phyloP scores from a whole-genome alignment of 2,888 invertebrate species.

The Helicoverpa assulta region DNA sequence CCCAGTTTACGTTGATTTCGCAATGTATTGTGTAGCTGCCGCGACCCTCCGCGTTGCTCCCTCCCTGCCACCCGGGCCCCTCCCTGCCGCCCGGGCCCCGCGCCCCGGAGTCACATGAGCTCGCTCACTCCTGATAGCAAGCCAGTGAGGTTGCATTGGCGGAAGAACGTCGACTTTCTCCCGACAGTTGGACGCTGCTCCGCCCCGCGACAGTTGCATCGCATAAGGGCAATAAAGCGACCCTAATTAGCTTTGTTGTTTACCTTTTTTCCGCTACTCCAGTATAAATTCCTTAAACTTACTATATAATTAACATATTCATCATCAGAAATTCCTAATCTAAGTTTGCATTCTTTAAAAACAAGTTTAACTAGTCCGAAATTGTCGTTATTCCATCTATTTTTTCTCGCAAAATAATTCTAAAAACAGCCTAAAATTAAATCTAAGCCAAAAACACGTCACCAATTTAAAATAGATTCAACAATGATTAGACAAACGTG shows the following conservation, averaged over 20 bases:
- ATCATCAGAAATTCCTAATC: neutral
- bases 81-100: conserved; percentile 9
- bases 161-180: conserved; percentile 76
- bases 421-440: neutral
- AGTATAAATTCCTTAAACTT: neutral
- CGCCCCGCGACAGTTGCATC: conserved; percentile 28
- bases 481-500: conserved; percentile 4
- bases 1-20: conserved; percentile 77
- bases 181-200: conserved; percentile 48
- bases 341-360: neutral
- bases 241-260: conserved; percentile 25
- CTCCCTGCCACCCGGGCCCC: conserved; percentile 3
- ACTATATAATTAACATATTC: neutral
- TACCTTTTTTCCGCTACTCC: conserved; percentile 11
- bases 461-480: conserved; percentile 18
- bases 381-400: neutral
- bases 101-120: conserved; percentile 73
- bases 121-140: conserved; percentile 70
- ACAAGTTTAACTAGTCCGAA: conserved; percentile 1
- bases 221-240: conserved; percentile 37
- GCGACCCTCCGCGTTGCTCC: conserved; percentile 29
- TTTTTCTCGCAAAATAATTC: neutral
- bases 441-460: conserved; percentile 4
- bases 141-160: conserved; percentile 68
- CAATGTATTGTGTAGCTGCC: conserved; percentile 75